Evolutionary conservation across 1,140 invertebrate species (phyloP), one percentile per base, ranked within the genome.

Genomic region (Cydia pomonella): DNA sequence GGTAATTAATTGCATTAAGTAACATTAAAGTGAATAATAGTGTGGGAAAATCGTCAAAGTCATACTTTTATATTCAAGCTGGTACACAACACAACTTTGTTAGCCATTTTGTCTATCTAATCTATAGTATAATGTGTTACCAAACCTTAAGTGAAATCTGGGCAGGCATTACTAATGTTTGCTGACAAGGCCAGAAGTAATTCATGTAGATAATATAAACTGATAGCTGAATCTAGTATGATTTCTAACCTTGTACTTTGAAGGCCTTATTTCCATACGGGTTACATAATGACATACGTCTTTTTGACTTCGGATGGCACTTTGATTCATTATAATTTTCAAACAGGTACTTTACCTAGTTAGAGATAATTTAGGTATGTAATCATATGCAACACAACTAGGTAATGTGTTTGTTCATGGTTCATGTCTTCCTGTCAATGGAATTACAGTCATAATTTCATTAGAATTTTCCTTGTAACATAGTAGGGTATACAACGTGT

Each of bases 381-480:
- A 33, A 33, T 33, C 41, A 2, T 44, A 6, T 59, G 47, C 47
- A 53, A 53, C 23, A 59, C 50, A 18, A 59, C 50, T 21, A 21
- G n/a, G 50, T n/a, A 59, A 23, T 59, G n/a, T 59, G 50, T 59
- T 59, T 59, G 50, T 59, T 59, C 18, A 59, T 59, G 50, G 50
- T 21, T 59, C 18, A 59, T 7, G 50, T 59, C 47, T 50, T 50
- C 47, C 47, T n/a, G 13, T n/a, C 1, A 59, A 59, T 21, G 4
- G 50, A 10, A 9, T 59, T 41, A 41, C 12, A 41, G 38, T 41
- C 38, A 41, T 41, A 12, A 41, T 10, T 13, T 13, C 38, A 41
- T 41, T 41, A 41, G 38, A 13, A 12, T 41, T 41, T 33, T 33
- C 29, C 29, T 33, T 33, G 29, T 33, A 33, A 33, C 7, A 33